phyloP scores from a whole-genome alignment of 2,113 vertebrate genomes.

The Carassius gibelio region DNA sequence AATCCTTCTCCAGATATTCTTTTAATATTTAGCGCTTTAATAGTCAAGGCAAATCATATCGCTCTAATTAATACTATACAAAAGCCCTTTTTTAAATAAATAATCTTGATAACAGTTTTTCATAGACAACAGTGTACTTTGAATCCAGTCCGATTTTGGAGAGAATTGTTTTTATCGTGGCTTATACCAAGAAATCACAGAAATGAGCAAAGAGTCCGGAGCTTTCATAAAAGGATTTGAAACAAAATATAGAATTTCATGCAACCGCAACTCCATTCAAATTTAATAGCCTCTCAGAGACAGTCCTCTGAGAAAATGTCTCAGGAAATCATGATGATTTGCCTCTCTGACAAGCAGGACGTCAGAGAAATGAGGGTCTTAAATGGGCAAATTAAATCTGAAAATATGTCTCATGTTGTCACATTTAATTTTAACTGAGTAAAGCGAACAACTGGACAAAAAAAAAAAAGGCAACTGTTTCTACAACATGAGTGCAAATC shows the following conservation, averaged over 20 bases:
- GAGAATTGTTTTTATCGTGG: background rate
- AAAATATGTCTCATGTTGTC: conserved; percentile 60
- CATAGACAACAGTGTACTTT: background rate
- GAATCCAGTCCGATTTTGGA: background rate
- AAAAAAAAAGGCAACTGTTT: conserved; percentile 51
- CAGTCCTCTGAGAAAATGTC: conserved; percentile 33
- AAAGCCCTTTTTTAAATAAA: background rate
- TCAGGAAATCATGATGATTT: conserved; percentile 34
- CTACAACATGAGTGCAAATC: no score
- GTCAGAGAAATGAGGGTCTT: background rate
- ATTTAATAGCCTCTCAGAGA: conserved; percentile 27
- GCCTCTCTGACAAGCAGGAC: background rate
- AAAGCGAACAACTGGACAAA: conserved; percentile 61
- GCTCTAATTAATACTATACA: background rate
- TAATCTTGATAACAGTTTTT: background rate
- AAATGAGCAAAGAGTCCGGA: conserved; percentile 1
- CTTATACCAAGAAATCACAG: conserved; percentile 11
- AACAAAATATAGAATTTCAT: conserved; percentile 45
- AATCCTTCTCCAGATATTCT: background rate
- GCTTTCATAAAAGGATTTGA: conserved; percentile 21
- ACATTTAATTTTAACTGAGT: conserved; percentile 63
- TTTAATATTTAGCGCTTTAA: background rate
- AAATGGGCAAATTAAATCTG: conserved; percentile 34
- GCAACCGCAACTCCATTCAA: conserved; percentile 39
- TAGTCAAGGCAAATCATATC: background rate